These are phyloP conservation scores for Ciconia nigra DNA, from an alignment of 2,797 vertebrate species.

Conservation along the genomic window DNA sequence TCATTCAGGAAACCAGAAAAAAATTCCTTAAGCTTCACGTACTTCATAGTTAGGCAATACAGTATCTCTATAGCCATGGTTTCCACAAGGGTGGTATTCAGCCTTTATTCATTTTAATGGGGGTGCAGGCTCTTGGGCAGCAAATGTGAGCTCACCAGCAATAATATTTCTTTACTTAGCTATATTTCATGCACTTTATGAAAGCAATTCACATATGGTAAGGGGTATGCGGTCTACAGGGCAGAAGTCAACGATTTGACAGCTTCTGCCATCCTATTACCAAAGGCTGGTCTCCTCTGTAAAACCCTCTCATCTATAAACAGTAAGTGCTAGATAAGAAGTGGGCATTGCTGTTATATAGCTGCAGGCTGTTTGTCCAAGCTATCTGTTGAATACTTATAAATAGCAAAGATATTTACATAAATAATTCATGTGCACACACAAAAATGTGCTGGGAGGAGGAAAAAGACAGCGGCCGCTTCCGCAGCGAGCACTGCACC, in stretches of 20 bases:
- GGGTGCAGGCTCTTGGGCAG: not conserved
- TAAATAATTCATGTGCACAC: not conserved
- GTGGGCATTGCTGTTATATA: not conserved
- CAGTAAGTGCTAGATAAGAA: not conserved
- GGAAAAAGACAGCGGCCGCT: not conserved
- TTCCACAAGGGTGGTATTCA: not conserved
- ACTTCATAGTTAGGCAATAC: no score
- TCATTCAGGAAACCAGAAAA: not conserved
- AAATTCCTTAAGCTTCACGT: not conserved
- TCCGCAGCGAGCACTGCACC: rapidly evolving
- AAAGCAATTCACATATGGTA: not conserved
- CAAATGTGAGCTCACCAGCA: not conserved
- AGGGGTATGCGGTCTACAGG: not conserved
- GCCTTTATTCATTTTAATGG: not conserved
- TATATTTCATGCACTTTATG: not conserved
- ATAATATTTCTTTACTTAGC: not conserved
- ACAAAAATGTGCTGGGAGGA: not conserved
- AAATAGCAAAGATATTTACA: not conserved
- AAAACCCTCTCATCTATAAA: not conserved
- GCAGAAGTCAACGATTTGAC: not conserved
- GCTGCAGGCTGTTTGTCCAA: not conserved
- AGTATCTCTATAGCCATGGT: not conserved
- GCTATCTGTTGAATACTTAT: not conserved
- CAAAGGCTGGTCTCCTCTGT: not conserved
- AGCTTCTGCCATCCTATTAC: not conserved